Percentiles rank a stretch among this genome's conserved stretches.
Evolutionary conservation across 2,113 vertebrate genomes (phyloP).

Genomic region (Falco punctatus): DNA sequence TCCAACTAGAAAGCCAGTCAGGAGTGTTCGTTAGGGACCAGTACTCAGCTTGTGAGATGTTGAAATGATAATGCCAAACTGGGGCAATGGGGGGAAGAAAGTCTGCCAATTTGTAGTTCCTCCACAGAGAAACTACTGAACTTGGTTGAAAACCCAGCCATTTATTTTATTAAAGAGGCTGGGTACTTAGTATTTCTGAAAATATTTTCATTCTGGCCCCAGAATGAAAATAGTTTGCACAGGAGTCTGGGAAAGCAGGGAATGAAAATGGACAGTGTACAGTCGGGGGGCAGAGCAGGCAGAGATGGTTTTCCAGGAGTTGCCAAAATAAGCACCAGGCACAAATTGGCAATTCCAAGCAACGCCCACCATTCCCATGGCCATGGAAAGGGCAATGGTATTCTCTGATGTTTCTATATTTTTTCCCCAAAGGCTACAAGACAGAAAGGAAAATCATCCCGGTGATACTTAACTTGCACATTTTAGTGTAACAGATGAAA

Average conservation of each 20-base stretch:
- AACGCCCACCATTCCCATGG: too few relatives aligned
- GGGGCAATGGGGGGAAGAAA: neutral
- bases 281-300: neutral
- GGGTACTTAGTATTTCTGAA: neutral
- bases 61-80: neutral
- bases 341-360: accelerated
- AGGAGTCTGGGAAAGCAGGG: neutral
- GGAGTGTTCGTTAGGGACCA: neutral
- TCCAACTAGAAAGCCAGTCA: neutral
- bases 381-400: neutral
- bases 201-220: neutral
- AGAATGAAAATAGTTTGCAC: neutral
- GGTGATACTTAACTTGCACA: neutral
- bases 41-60: neutral
- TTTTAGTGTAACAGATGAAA: neutral
- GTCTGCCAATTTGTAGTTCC: neutral
- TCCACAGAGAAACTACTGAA: neutral
- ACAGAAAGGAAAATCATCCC: neutral
- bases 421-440: neutral
- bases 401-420: neutral
- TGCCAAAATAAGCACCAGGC: neutral
- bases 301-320: neutral
- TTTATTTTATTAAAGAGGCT: neutral
- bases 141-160: neutral
- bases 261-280: neutral